These are phyloP conservation scores for Trissolcus basalis DNA, from an alignment of 1,140 invertebrate species.

Conservation along the genomic window DNA sequence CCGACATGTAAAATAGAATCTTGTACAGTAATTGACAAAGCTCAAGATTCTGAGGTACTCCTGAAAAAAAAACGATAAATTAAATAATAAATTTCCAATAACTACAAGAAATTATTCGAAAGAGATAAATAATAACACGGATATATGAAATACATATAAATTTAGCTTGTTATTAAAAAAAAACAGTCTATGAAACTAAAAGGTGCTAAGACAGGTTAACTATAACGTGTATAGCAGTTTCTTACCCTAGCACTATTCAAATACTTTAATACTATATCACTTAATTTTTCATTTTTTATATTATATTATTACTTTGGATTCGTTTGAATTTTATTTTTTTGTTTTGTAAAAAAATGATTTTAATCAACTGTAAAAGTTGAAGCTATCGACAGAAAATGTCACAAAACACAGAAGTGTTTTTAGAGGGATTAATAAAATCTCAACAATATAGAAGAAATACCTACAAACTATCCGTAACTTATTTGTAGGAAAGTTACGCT, in stretches of 20 bases:
- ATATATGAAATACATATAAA: constrained; percentile 10
- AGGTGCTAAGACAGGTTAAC: constrained; percentile 45
- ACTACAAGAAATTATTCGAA: constrained; percentile 8
- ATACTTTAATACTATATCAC: constrained; percentile 39
- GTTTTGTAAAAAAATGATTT: no score
- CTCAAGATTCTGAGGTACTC: not conserved
- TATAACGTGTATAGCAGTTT: constrained; percentile 44
- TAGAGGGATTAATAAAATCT: no score
- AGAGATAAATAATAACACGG: not conserved
- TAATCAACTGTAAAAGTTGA: no score
- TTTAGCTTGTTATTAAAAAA: constrained; percentile 34
- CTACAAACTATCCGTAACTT: no score
- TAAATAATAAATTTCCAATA: constrained; percentile 21
- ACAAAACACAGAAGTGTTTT: no score
- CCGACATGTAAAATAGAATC: constrained; percentile 19
- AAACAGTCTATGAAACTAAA: constrained; percentile 29
- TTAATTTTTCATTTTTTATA: no score
- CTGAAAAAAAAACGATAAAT: constrained; percentile 5
- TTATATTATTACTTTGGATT: no score
- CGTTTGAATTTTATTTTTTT: no score
- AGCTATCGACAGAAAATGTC: no score
- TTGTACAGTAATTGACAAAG: not conserved
- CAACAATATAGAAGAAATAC: no score
- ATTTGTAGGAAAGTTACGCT: no score
- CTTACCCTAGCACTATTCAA: constrained; percentile 45